phyloP scores from a whole-genome alignment of 2,888 invertebrate genomes.

The Cerastis leucographa region DNA sequence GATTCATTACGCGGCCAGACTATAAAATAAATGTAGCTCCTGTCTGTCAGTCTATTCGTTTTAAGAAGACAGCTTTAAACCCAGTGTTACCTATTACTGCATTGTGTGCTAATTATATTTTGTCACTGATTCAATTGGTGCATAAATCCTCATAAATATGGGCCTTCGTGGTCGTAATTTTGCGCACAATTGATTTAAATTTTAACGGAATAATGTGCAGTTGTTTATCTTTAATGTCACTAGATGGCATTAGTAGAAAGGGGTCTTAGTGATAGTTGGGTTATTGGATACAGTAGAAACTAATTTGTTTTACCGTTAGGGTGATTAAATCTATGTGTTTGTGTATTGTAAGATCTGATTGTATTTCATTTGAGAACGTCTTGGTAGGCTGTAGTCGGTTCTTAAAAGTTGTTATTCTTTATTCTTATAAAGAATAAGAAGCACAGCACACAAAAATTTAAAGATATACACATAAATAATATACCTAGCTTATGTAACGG shows the following conservation, averaged over 20 bases:
- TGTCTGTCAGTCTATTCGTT: constrained; percentile 54
- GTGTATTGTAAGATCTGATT: not conserved
- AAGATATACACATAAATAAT: too few species aligned
- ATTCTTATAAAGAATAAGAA: too few species aligned
- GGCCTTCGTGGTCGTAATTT: constrained; percentile 36
- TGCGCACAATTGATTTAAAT: constrained; percentile 36
- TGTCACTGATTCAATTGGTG: constrained; percentile 61
- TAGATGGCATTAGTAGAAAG: constrained; percentile 46
- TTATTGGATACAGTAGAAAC: not conserved
- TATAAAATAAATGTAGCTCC: constrained; percentile 72
- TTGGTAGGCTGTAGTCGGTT: too few species aligned
- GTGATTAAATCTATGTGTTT: constrained; percentile 2
- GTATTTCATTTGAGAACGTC: too few species aligned
- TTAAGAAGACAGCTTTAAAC: constrained; percentile 61
- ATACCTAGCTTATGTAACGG: too few species aligned
- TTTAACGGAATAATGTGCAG: constrained; percentile 36
- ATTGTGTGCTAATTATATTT: constrained; percentile 71
- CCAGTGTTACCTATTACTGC: constrained; percentile 49
- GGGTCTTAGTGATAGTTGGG: not conserved
- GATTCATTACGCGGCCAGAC: constrained; percentile 64
- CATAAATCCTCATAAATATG: constrained; percentile 53
- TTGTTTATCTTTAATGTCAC: constrained; percentile 38
- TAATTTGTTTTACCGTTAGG: constrained; percentile 30
- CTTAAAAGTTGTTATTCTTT: too few species aligned
- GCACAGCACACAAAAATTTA: too few species aligned